Percentiles rank a stretch among this genome's conserved stretches.
Evolutionary conservation across 2,888 invertebrate species (phyloP).

Genomic region (Chaitophorus viminalis): DNA sequence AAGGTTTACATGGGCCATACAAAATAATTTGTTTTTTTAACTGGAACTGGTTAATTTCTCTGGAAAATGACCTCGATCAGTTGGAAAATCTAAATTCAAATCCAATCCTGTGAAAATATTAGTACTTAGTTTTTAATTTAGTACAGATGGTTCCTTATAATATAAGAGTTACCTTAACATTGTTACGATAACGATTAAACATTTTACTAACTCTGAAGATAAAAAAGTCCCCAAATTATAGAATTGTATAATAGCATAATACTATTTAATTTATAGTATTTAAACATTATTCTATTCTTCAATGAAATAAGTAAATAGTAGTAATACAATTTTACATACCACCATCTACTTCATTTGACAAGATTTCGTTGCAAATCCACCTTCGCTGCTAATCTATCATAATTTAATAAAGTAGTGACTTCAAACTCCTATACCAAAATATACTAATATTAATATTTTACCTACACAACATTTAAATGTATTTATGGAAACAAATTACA

Average conservation of each 20-base stretch:
- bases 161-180: no score
- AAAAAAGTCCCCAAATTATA: no score
- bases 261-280: no score
- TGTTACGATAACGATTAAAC: no score
- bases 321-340: neutral
- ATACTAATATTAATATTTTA: constrained; percentile 10
- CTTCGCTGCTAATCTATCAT: neutral
- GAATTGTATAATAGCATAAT: no score
- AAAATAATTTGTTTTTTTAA: constrained; percentile 30
- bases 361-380: neutral
- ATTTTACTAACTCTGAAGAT: no score
- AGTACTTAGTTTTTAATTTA: neutral
- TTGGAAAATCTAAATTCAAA: constrained; percentile 36
- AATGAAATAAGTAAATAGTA: neutral
- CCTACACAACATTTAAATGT: neutral
- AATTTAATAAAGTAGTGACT: neutral
- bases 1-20: constrained; percentile 28
- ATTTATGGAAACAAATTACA: neutral
- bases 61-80: constrained; percentile 26
- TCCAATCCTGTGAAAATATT: constrained; percentile 20
- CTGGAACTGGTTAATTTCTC: constrained; percentile 21
- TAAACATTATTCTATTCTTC: neutral
- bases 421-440: constrained; percentile 12
- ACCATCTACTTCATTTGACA: neutral
- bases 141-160: neutral